These are phyloP conservation scores for Calcarius ornatus DNA, from an alignment of 2,113 vertebrate genomes.

Conservation along the genomic window DNA sequence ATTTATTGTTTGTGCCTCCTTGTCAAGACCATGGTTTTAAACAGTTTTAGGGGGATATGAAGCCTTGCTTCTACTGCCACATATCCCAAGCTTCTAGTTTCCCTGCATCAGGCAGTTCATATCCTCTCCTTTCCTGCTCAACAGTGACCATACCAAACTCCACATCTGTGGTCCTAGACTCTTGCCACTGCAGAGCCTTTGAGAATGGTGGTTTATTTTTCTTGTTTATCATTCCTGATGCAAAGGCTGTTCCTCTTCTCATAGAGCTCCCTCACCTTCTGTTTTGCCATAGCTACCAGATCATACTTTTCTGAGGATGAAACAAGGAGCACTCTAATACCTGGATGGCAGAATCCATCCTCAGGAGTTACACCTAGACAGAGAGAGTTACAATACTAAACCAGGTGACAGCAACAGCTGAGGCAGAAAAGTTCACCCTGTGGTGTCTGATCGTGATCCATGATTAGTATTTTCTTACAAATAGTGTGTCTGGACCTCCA, in stretches of 20 bases:
- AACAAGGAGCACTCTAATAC: neutral
- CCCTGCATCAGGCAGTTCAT: neutral
- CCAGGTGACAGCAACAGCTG: neutral
- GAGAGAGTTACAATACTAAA: neutral
- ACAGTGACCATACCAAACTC: neutral
- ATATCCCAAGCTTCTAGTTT: neutral
- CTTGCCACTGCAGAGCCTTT: neutral
- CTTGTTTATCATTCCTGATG: neutral
- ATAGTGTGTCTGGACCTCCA: neutral
- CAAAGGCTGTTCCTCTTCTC: neutral
- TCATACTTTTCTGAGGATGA: neutral
- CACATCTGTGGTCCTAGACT: neutral
- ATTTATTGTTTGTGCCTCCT: neutral
- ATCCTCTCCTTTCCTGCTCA: neutral
- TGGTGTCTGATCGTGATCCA: accelerated
- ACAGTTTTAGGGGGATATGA: neutral
- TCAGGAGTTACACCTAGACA: neutral
- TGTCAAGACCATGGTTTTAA: neutral
- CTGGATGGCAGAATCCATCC: neutral
- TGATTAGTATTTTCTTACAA: neutral
- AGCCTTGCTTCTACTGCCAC: neutral
- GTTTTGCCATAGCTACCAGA: neutral
- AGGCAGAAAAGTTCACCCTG: neutral
- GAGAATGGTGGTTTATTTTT: neutral
- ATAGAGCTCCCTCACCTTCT: neutral